Evolutionary conservation across 1,140 invertebrate genomes (phyloP), one percentile per base, ranked within the genome.

Genomic region (Luehdorfia chinensis): DNA sequence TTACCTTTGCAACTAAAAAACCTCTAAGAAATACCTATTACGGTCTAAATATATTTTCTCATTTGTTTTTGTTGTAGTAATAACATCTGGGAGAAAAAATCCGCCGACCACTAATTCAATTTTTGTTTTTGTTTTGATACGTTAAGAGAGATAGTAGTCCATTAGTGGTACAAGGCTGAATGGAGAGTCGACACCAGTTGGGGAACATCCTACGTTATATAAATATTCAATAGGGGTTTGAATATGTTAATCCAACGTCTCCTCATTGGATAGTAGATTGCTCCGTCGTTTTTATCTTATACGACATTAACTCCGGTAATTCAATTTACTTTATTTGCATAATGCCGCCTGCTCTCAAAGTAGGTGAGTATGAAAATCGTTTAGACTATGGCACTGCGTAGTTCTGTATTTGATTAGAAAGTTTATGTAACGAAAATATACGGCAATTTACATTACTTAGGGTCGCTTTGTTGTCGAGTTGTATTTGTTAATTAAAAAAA

Each of bases 291-390:
- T 86, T 86, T 86, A 86, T 86, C 79, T 86, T 77, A 86, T 83
- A 80, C 76, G 69, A 86, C 79, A 86, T 86, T 86, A 86, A 83
- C 83, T 84, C 76, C 62, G 65, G 83, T 84, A 83, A 86, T 86
- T 86, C 83, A 86, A 84, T 86, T 86, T 86, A 83, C 60, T 72
- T 51, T 81, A 84, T 86, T 86, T 79, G 78, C 83, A 86, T 86
- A 86, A 86, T 81, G 83, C 72, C 66, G 59, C 46, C 61, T 62
- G 59, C 59, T 71, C 65, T 67, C 72, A 53, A 75, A 78, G 76
- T 86, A 86, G 76, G 79, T 83, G 76, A 77, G 69, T 74, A 78
- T 77, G 81, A 66, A 72, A 80, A 81, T 81, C 50, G 55, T 63
- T 64, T 66, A 58, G 58, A 47, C 39, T 51, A 28, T 44, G 19